Conservation (phyloP, 2,113 vertebrate species). For the Cacatua alba region DNA sequence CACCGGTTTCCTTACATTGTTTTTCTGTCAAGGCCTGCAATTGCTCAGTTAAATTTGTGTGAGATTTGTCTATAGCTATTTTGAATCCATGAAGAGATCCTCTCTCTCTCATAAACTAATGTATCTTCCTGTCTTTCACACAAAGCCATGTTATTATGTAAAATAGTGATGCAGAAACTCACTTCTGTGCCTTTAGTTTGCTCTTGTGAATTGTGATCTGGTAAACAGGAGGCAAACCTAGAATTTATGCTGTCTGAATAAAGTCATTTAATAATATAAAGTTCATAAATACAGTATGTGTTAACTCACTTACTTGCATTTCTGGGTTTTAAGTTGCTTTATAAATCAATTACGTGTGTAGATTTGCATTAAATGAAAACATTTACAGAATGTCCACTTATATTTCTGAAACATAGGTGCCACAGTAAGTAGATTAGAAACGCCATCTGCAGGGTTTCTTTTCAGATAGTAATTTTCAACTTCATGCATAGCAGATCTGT, state of each 20-base stretch:
- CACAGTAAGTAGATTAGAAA: neutral
- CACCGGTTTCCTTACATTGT: slow-evolving; percentile 65
- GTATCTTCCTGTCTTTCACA: neutral
- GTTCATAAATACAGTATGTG: neutral
- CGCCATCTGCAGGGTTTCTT: neutral
- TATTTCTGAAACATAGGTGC: neutral
- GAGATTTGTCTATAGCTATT: neutral
- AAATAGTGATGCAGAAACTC: neutral
- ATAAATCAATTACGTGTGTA: neutral
- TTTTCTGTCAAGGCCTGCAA: slow-evolving; percentile 33
- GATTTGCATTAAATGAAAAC: neutral
- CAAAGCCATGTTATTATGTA: neutral
- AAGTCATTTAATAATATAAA: neutral
- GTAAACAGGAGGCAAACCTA: neutral
- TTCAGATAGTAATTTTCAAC: neutral
- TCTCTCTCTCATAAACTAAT: neutral
- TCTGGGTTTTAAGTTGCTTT: neutral
- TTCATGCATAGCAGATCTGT: neutral
- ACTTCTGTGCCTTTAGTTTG: neutral
- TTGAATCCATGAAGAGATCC: neutral
- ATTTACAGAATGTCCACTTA: neutral
- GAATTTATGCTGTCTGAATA: neutral
- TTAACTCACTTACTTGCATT: neutral
- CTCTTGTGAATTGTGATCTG: neutral
- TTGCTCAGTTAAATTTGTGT: slow-evolving; percentile 29